phyloP scores from a whole-genome alignment of 2,888 invertebrate species.

The Drosophila dives region DNA sequence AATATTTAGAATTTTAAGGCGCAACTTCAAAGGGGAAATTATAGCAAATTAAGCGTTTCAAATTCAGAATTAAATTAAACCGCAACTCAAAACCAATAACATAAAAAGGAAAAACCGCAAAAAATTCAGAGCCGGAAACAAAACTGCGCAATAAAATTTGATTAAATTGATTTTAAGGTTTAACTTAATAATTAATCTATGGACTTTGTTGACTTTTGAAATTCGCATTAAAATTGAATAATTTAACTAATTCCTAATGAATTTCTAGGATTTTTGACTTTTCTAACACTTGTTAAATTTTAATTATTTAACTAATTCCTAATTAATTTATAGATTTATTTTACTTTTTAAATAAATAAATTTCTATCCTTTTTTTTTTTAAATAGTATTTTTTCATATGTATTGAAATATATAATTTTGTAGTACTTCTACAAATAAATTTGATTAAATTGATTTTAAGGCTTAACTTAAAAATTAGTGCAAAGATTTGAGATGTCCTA shows the following conservation, averaged over 20 bases:
- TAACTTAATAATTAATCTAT: fast-evolving
- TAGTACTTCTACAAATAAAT: too few relatives aligned
- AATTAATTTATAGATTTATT: too few relatives aligned
- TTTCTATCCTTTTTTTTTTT: too few relatives aligned
- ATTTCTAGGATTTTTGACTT: not conserved
- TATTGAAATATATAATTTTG: too few relatives aligned
- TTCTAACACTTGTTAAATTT: not conserved
- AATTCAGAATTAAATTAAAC: not conserved
- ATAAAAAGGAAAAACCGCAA: too few relatives aligned
- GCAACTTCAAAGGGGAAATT: not conserved
- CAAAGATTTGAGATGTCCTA: too few relatives aligned
- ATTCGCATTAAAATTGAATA: not conserved
- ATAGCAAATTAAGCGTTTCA: not conserved
- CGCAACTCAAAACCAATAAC: not conserved
- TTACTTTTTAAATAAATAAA: too few relatives aligned
- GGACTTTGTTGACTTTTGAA: not conserved
- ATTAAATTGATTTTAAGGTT: not conserved
- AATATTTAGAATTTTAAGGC: not conserved
- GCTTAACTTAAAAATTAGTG: too few relatives aligned
- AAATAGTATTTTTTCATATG: too few relatives aligned
- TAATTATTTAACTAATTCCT: too few relatives aligned
- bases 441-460: too few relatives aligned
- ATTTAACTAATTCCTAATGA: fast-evolving
- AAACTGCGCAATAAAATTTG: not conserved
- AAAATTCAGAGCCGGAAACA: too few relatives aligned